phyloP scores from a whole-genome alignment of 1,140 invertebrate species.

The Drosophila athabasca region DNA sequence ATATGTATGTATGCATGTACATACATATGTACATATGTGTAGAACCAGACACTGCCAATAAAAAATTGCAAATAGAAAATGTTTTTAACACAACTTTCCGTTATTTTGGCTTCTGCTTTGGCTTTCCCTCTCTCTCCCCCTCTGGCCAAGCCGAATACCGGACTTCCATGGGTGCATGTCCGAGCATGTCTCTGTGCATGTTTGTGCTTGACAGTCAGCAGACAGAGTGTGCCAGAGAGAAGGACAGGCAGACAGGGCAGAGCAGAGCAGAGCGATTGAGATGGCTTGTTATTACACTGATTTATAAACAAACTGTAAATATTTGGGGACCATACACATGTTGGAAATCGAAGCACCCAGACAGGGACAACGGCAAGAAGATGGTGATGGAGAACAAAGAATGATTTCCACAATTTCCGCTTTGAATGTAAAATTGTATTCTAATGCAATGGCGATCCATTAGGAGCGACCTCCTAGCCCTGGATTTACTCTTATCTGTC shows the following conservation, averaged over 20 bases:
- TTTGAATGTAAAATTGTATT: slow-evolving; percentile 38
- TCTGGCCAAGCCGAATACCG: slow-evolving; percentile 52
- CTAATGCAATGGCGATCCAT: neutral
- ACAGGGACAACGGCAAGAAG: slow-evolving; percentile 3
- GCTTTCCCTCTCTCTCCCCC: slow-evolving; percentile 11
- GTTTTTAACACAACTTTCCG: slow-evolving; percentile 72
- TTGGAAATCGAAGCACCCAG: slow-evolving; percentile 21
- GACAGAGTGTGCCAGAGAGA: slow-evolving; percentile 18
- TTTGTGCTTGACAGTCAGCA: slow-evolving; percentile 53
- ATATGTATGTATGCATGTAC: too few relatives aligned
- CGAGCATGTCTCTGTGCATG: slow-evolving; percentile 2
- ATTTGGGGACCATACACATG: slow-evolving; percentile 59
- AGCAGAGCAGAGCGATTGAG: slow-evolving; percentile 12
- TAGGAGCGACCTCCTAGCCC: neutral
- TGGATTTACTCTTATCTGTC: neutral
- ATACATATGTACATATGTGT: too few relatives aligned
- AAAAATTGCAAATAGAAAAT: slow-evolving; percentile 81
- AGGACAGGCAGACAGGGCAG: neutral
- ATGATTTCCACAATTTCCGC: slow-evolving; percentile 19
- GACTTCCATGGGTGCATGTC: slow-evolving; percentile 37
- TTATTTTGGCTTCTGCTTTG: slow-evolving; percentile 54
- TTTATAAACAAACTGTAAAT: slow-evolving; percentile 82
- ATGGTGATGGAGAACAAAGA: slow-evolving; percentile 6
- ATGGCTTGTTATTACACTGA: slow-evolving; percentile 80
- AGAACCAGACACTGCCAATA: slow-evolving; percentile 64